Base-by-base conservation (phyloP, 2,888 invertebrate species). In the Melanophora roralis region DNA sequence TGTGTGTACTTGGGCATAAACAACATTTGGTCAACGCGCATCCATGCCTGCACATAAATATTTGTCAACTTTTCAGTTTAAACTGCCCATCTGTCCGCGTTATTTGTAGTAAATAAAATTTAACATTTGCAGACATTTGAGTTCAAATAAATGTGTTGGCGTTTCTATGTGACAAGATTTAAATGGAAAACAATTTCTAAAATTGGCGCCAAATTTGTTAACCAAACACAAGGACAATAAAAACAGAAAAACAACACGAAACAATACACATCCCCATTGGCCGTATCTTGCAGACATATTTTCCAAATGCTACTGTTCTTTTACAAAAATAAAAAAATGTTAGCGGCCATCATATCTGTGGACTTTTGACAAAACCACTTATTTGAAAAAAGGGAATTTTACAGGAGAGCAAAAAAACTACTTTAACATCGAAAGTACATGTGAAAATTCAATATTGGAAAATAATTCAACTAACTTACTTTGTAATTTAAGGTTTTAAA, bases 151-250 rank as follows among this genome's bases (percentile, higher is more conserved):
- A 11, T 12, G 19, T 64, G 11, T 40, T 45, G 53, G 36, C 19
- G 23, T 53, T 68, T 67, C 40, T 65, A 53, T 47, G 38, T 38
- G 59, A 69, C 40, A 65, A 65, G 23, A 49, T 68, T 64, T 55
- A 57, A 59, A 19, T 27, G 76, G 34, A 53, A 73, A 72, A 73
- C 57, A 68, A 64, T 73, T 80, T 53, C 51, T 72, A 80, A 80
- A 68, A 80, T 76, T 76, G 72, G 76, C 68, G 68, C 80, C 80
- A 76, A 27, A 43, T 40, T 53, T 57, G 57, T 45, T 45, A 68
- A 75, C 53, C 60, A 68, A 55, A 67, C 40, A 69, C 60, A 69
- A 19, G 12, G 34, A 8, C 9, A 7, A 1, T 32, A 55, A 9
- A 51, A 32, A 7, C 14, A 55, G 23, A 47, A 45, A 43, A 55